Evolutionary conservation across 2,113 vertebrate genomes (phyloP).

Genomic region (Pseudonaja textilis): DNA sequence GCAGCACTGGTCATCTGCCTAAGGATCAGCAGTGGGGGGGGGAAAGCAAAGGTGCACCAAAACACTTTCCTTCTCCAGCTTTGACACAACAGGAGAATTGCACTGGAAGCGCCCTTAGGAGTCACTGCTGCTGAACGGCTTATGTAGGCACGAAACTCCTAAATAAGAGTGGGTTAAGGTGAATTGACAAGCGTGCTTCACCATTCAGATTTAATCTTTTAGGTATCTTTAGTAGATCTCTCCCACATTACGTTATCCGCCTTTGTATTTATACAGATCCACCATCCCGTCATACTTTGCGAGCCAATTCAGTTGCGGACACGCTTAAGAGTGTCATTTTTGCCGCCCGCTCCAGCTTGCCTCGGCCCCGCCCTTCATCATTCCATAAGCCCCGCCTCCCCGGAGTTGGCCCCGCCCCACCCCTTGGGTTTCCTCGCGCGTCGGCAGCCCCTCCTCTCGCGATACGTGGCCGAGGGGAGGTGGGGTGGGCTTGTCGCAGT

Average conservation of each 20-base stretch:
- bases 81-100: neutral
- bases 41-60: neutral
- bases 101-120: neutral
- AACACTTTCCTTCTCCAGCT: neutral
- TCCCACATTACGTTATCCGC: neutral
- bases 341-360: neutral
- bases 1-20: neutral
- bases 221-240: neutral
- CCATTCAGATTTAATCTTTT: neutral
- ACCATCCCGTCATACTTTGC: neutral
- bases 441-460: slow-evolving; percentile 19
- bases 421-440: neutral
- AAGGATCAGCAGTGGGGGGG: neutral
- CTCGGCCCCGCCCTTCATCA: accelerated
- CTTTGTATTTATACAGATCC: neutral
- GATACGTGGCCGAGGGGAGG: neutral
- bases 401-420: slow-evolving; percentile 3
- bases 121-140: neutral
- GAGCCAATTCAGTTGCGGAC: neutral
- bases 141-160: neutral
- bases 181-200: neutral
- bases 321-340: neutral
- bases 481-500: neutral
- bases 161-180: neutral
- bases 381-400: slow-evolving; percentile 15